Evolutionary conservation across 2,888 invertebrate species (phyloP).

Genomic region (Seladonia tumulorum): DNA sequence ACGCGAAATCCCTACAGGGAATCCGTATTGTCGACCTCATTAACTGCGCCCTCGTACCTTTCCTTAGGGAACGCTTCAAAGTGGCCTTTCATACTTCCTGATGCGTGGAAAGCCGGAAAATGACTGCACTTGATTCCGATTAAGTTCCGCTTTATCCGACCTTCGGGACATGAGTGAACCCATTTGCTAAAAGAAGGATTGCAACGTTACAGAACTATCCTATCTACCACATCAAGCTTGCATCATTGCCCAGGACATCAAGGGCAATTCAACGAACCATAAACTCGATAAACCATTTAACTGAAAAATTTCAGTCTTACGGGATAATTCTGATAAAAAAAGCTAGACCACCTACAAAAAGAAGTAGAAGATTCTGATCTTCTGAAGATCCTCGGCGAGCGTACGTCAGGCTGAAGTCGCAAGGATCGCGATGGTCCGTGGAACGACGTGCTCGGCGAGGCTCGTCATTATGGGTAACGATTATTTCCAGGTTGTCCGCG

Average conservation of each 20-base stretch:
- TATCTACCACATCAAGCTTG: too few relatives aligned
- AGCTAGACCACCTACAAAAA: neutral
- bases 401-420: neutral
- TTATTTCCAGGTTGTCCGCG: slow-evolving; percentile 33
- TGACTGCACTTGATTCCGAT: neutral
- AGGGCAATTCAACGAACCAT: too few relatives aligned
- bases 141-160: neutral
- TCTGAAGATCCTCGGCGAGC: neutral
- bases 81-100: neutral
- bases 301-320: neutral
- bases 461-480: slow-evolving; percentile 44
- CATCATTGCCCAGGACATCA: too few relatives aligned
- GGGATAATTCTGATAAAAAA: neutral
- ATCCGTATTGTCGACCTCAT: slow-evolving; percentile 34
- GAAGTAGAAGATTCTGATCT: neutral
- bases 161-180: neutral
- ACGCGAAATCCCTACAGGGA: slow-evolving; percentile 30
- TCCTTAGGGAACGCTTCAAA: neutral
- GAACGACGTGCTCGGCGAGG: neutral
- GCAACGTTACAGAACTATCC: too few relatives aligned
- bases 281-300: too few relatives aligned
- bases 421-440: neutral
- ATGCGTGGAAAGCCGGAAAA: neutral
- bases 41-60: slow-evolving; percentile 12
- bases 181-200: too few relatives aligned